Conservation (phyloP, 2,797 vertebrate genomes). For the Sylvia borin region DNA sequence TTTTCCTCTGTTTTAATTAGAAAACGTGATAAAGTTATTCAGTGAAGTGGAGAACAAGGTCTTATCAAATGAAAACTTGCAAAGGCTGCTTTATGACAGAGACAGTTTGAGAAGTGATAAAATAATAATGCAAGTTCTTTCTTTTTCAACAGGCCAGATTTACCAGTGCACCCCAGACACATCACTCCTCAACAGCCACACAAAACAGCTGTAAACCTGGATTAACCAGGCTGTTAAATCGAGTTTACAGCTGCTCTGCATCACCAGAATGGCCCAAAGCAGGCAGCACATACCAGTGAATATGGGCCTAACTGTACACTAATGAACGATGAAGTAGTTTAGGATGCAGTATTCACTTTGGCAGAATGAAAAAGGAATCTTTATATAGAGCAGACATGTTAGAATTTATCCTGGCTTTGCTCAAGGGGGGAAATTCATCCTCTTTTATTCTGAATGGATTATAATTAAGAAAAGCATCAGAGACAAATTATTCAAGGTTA, state of each 20-base stretch:
- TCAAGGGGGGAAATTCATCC: constrained; percentile 23
- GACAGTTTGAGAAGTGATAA: background rate
- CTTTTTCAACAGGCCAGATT: background rate
- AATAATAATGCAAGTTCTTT: constrained; percentile 17
- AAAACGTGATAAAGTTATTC: background rate
- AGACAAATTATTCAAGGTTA: constrained; percentile 47
- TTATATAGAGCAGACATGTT: constrained; percentile 15
- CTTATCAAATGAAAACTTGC: background rate
- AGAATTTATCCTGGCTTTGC: constrained; percentile 50
- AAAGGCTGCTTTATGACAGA: background rate
- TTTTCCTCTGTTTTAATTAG: constrained; percentile 8
- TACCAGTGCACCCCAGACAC: background rate
- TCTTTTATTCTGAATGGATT: constrained; percentile 49
- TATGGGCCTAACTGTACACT: constrained; percentile 40
- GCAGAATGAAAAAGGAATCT: constrained; percentile 51
- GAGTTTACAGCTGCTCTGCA: constrained; percentile 63
- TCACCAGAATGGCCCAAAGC: constrained; percentile 36
- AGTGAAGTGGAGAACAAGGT: background rate
- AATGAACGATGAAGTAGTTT: constrained; percentile 57
- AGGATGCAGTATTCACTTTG: constrained; percentile 19
- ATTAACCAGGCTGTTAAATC: constrained; percentile 51
- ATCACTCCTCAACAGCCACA: background rate
- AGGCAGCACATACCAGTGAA: constrained; percentile 22
- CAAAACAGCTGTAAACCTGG: constrained; percentile 50
- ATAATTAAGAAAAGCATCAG: constrained; percentile 51